Percentiles rank a stretch among this genome's conserved stretches.
phyloP scores from a whole-genome alignment of 1,140 invertebrate genomes.

The Periplaneta americana region DNA sequence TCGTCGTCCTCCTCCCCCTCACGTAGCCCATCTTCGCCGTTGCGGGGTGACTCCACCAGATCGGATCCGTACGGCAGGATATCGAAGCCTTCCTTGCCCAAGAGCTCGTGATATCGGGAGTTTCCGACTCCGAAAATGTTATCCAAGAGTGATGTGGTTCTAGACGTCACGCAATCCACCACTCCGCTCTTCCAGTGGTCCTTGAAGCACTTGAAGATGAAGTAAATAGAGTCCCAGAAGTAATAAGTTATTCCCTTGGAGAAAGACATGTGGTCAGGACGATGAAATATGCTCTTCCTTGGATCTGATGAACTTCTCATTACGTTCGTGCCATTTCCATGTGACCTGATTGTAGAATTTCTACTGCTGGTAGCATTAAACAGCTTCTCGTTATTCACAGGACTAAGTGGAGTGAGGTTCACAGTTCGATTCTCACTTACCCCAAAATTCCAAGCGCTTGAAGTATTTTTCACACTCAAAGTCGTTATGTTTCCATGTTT shows the following conservation, averaged over 20 bases:
- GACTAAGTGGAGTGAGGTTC: not conserved
- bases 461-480: not conserved
- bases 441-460: not conserved
- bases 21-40: slow-evolving; percentile 18
- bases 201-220: not conserved
- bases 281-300: not conserved
- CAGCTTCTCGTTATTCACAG: not conserved
- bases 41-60: not conserved
- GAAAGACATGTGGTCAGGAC: not conserved
- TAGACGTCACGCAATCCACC: not conserved
- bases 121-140: not conserved
- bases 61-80: not conserved
- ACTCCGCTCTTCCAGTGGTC: not conserved
- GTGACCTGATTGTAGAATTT: not conserved
- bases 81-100: not conserved
- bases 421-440: not conserved
- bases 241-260: not conserved
- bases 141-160: not conserved
- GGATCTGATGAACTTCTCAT: not conserved
- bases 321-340: not conserved
- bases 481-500: not conserved
- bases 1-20: slow-evolving; percentile 25
- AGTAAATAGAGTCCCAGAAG: not conserved
- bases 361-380: not conserved
- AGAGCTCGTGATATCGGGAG: not conserved